Evolutionary conservation across 2,888 invertebrate species (phyloP), one percentile per base, ranked within the genome.

Genomic region (Seira sanloemensis): DNA sequence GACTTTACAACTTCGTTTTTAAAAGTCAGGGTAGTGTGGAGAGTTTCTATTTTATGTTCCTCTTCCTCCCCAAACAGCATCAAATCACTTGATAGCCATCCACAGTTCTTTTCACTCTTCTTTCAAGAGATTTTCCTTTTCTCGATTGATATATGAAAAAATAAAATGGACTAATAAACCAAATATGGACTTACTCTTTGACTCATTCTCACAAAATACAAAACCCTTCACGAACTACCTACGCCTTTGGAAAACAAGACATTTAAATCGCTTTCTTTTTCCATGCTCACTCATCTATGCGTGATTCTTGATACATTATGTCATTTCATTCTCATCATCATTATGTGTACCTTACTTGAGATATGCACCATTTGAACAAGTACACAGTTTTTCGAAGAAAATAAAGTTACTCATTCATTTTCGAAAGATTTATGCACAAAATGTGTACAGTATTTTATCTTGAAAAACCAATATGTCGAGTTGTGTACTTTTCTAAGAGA

Each of bases 181-280:
- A 84, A 84, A 84, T 79, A 84, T 84, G 84, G 84, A 84, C 75
- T 79, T 83, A 62, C 67, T 62, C 19, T 24, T 37, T 71, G 75
- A 78, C 74, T 84, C 78, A 84, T 65, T 74, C 37, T 37, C 37
- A 37, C 12, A 37, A n/a, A n/a, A n/a, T n/a, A n/a, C n/a, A n/a
- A 37, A 37, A 37, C 37, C 37, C 37, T 37, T 9, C 7, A 37
- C 37, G 12, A 37, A 37, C 37, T 37, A 37, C 37, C 37, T 37
- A 37, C 37, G 12, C 37, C 5, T 37, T 37, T 37, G 7, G 12
- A 37, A 12, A 37, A 37, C 37, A 37, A 37, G 37, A 37, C 37
- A 37, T 37, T 37, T 12, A 37, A 37, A 37, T 12, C 7, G 7
- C 12, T 37, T 37, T 12, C 12, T 37, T 37, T 37, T 37, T 37